Evolutionary conservation across 1,140 invertebrate genomes (phyloP).

Genomic region (Pogonus chalceus): DNA sequence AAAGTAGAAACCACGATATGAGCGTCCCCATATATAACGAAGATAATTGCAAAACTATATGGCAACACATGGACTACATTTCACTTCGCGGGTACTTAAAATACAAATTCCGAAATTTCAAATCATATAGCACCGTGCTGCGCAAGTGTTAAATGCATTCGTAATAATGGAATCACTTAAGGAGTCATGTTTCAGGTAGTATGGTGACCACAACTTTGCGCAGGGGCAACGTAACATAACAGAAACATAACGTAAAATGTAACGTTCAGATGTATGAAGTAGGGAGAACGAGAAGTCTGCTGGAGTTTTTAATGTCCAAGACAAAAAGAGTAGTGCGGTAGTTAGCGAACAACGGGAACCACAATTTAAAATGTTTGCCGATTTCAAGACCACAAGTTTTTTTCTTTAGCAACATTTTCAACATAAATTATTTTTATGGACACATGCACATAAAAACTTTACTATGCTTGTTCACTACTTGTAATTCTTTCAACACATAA

Average conservation of each 20-base stretch:
- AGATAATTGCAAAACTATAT: constrained; percentile 5
- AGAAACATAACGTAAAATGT: background rate
- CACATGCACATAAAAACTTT: too few relatives aligned
- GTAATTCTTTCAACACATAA: too few relatives aligned
- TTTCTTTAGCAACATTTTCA: background rate
- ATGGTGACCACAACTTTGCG: too few relatives aligned
- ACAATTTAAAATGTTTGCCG: constrained; percentile 2
- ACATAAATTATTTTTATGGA: background rate
- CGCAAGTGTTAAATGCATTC: too few relatives aligned
- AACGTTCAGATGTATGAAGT: background rate
- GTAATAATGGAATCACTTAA: too few relatives aligned
- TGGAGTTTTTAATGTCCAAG: constrained; percentile 1
- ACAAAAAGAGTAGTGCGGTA: background rate
- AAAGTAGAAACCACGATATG: constrained; percentile 3
- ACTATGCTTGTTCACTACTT: too few relatives aligned
- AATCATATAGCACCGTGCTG: too few relatives aligned
- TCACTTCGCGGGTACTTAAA: too few relatives aligned
- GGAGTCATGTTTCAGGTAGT: too few relatives aligned
- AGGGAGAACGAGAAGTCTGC: background rate
- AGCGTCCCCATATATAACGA: background rate
- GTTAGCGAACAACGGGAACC: constrained; percentile 3
- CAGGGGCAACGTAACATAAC: background rate
- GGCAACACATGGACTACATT: constrained; percentile 1
- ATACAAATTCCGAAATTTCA: too few relatives aligned
- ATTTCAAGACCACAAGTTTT: background rate